Base-by-base conservation (phyloP, 1,140 invertebrate genomes). In the Diorhabda carinulata region DNA sequence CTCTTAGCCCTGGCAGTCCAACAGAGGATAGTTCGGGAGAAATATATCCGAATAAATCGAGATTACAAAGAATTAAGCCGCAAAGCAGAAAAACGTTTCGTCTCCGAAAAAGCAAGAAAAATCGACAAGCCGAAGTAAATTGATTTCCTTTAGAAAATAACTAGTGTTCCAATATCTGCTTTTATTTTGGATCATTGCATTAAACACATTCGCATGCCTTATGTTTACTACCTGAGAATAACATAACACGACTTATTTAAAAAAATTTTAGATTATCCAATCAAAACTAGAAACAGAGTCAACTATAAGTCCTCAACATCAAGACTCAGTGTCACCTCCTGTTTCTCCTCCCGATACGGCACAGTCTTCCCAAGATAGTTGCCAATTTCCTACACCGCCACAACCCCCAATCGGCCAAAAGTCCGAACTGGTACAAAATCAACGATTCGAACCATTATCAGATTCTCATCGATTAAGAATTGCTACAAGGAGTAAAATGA, bases 1-100 rank as follows among this genome's bases (percentile, higher is more conserved):
- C 90, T 2, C 79, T 92, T 68, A 92, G 91, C 65, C 91, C 91
- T 40, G 86, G 85, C 74, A 91, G 89, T 77, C 87, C 89, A 25
- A 87, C 79, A 61, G 89, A 90, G 68, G 88, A 90, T 73, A 88
- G 87, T 77, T 88, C 88, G 57, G 85, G 86, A 52, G 87, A 89
- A 73, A 82, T 80, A 64, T 83, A 83, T 74, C 83, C 82, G 69
- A 86, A 88, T 70, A 89, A 89, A 73, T 92, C 93, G 71, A 86
- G 94, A 25, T 87, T 98, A 60, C 95, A 98, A 79, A 86, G 96
- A 42, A 92, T 95, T 66, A 96, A 96, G 84, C 95, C 93, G 25
- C 94, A 96, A 80, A 97, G 94, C 78, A 88, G 96, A 71, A 96
- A 94, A 83, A 97, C 95, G 1, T 97, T 98, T 83, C 88, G 95